phyloP scores from a whole-genome alignment of 2,888 invertebrate species.

The Amphimallon solstitiale region DNA sequence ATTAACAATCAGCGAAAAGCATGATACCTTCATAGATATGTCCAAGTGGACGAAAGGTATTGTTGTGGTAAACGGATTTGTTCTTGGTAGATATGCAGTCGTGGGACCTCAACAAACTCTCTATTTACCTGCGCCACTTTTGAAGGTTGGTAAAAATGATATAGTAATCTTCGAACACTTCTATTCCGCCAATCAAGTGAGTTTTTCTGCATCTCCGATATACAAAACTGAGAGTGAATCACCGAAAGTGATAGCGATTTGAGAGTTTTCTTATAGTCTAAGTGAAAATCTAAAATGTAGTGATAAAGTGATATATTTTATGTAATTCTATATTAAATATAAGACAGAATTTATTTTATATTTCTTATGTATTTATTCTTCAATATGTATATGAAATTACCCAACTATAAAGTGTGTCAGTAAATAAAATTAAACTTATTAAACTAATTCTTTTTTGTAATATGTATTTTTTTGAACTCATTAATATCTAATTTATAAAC shows the following conservation, averaged over 20 bases:
- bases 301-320: no score
- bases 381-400: no score
- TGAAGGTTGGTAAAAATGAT: conserved; percentile 65
- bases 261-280: conserved; percentile 61
- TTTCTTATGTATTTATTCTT: no score
- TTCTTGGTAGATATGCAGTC: conserved; percentile 86
- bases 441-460: no score
- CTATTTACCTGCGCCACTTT: conserved; percentile 82
- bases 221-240: conserved; percentile 55
- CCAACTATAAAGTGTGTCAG: no score
- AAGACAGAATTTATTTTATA: not conserved
- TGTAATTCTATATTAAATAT: no score
- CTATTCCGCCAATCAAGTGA: conserved; percentile 47
- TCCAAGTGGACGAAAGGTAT: conserved; percentile 87
- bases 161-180: conserved; percentile 61
- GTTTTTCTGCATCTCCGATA: conserved; percentile 49
- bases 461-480: no score
- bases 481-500: no score
- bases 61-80: conserved; percentile 85
- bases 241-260: conserved; percentile 64
- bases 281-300: no score
- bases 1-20: conserved; percentile 64
- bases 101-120: conserved; percentile 85
- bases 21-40: conserved; percentile 83
- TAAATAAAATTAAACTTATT: no score